Evolutionary conservation across 1,140 invertebrate species (phyloP).

Genomic region (Drosophila nasuta): DNA sequence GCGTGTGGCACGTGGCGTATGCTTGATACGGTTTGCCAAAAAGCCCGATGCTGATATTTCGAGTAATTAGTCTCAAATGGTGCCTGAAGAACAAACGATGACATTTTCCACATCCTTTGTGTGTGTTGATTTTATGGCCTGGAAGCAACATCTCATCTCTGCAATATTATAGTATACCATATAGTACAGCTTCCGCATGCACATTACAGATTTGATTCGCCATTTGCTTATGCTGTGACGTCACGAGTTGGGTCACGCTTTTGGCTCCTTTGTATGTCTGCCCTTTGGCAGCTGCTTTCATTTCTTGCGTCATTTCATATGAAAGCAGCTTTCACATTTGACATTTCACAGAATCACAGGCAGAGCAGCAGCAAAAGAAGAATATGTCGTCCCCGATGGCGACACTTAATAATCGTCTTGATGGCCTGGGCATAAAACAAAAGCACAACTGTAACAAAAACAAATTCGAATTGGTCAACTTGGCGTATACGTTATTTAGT

Average conservation of each 20-base stretch:
- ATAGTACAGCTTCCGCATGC: constrained; percentile 26
- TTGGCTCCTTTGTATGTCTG: constrained; percentile 37
- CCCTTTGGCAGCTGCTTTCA: constrained; percentile 68
- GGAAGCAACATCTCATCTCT: constrained; percentile 21
- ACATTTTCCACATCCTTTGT: constrained; percentile 34
- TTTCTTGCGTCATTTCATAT: constrained; percentile 78
- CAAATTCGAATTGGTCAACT: neutral
- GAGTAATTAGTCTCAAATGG: constrained; percentile 53
- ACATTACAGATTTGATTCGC: constrained; percentile 2
- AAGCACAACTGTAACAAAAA: constrained; percentile 1
- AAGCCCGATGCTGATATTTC: constrained; percentile 38
- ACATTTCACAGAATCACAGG: constrained; percentile 70
- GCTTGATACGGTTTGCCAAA: constrained; percentile 34
- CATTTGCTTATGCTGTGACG: constrained; percentile 41
- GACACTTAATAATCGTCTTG: constrained; percentile 55
- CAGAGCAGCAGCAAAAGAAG: neutral
- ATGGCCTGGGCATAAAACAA: constrained; percentile 8
- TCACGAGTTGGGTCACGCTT: constrained; percentile 48
- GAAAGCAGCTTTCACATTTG: constrained; percentile 74
- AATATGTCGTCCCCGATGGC: constrained; percentile 25
- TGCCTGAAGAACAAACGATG: constrained; percentile 18
- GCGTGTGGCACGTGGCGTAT: constrained; percentile 66
- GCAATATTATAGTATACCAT: too few relatives aligned
- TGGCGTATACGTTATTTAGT: constrained; percentile 47
- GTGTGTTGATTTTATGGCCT: constrained; percentile 43